phyloP scores from a whole-genome alignment of 1,140 invertebrate genomes.

The Lycorma delicatula region DNA sequence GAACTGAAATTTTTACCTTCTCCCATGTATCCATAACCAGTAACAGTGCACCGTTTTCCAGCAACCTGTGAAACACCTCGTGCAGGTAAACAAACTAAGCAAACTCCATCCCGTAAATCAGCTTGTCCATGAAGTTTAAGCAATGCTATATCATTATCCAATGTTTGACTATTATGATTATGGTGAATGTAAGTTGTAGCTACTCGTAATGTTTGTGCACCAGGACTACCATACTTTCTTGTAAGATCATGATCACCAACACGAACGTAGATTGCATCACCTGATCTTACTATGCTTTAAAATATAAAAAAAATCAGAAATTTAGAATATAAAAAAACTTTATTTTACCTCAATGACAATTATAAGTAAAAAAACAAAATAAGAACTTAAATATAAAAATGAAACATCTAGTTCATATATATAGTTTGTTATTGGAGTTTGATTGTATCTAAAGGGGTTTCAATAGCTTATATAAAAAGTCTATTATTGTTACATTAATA shows the following conservation, averaged over 20 bases:
- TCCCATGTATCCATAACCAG: conserved; percentile 89
- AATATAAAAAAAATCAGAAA: too few relatives aligned
- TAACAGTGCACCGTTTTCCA: conserved; percentile 83
- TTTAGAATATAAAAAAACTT: too few relatives aligned
- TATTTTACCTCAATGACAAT: too few relatives aligned
- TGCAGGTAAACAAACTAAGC: conserved; percentile 79
- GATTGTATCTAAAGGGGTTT: too few relatives aligned
- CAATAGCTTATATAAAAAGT: too few relatives aligned
- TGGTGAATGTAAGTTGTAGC: conserved; percentile 93
- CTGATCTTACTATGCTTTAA: conserved; percentile 77
- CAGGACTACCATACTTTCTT: conserved; percentile 73
- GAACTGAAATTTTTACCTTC: conserved; percentile 61
- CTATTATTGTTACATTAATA: too few relatives aligned
- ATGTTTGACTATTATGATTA: conserved; percentile 90
- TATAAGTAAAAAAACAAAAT: too few relatives aligned
- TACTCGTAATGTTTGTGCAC: conserved; percentile 78
- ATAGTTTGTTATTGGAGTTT: too few relatives aligned
- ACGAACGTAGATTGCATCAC: conserved; percentile 82
- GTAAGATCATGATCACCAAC: conserved; percentile 90
- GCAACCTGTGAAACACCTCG: conserved; percentile 74
- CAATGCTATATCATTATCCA: conserved; percentile 92
- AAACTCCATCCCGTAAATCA: conserved; percentile 75
- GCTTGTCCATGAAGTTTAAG: conserved; percentile 86
- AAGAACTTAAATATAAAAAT: too few relatives aligned
- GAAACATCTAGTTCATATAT: too few relatives aligned